A percentile compares a stretch with the other conserved stretches of the same genome.
phyloP scores from a whole-genome alignment of 2,113 vertebrate species.

The Recurvirostra avosetta region DNA sequence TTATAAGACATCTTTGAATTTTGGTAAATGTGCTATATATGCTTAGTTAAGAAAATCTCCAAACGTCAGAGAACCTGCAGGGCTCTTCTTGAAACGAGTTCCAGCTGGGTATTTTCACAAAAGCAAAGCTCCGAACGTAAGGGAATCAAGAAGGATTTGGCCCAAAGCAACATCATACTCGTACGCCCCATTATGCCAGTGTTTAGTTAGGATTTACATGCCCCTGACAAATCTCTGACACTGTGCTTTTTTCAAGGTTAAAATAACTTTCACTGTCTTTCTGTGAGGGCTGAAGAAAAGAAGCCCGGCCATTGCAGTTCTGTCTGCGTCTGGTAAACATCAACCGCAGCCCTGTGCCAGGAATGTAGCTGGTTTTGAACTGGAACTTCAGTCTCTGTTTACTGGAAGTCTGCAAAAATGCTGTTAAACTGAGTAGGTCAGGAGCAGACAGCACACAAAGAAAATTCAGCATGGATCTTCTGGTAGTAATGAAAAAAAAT shows the following conservation, averaged over 20 bases:
- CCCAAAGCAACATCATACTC: background rate
- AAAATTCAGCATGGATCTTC: background rate
- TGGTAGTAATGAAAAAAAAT: background rate
- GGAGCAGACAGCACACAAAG: background rate
- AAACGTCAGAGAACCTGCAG: background rate
- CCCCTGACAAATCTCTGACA: background rate
- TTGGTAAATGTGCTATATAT: background rate
- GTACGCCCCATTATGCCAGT: fast-evolving
- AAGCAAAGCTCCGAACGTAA: background rate
- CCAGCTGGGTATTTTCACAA: background rate
- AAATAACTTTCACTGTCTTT: background rate
- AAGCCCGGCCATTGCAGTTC: background rate
- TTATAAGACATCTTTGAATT: background rate
- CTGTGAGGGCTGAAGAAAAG: background rate
- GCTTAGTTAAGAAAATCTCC: background rate
- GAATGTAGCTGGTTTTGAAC: background rate
- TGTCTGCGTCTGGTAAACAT: background rate
- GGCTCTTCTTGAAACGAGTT: background rate
- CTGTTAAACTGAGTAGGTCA: background rate
- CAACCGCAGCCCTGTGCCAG: background rate
- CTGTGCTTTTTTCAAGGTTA: background rate
- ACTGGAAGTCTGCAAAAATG: constrained; percentile 1
- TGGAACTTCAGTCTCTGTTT: background rate
- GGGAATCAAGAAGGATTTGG: background rate
- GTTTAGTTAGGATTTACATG: background rate